These are phyloP conservation scores for Trissonchulus latispiculum DNA, from an alignment of 2,888 invertebrate species.

Conservation along the genomic window DNA sequence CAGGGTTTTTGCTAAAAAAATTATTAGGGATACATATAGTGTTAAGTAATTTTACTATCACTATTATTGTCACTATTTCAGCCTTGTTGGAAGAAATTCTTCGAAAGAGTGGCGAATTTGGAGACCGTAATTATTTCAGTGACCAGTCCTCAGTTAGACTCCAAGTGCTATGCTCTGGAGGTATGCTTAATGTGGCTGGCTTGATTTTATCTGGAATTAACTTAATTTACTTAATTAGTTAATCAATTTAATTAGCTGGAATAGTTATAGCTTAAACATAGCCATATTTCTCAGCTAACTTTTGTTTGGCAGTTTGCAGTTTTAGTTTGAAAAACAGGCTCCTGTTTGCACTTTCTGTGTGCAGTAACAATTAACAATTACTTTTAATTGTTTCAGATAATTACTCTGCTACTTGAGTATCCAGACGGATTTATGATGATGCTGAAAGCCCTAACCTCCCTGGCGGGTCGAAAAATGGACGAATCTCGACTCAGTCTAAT, in stretches of 20 bases:
- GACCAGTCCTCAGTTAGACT: conserved; percentile 39
- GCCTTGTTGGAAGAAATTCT: conserved; percentile 31
- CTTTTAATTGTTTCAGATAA: conserved; percentile 33
- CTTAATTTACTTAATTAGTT: too few species aligned
- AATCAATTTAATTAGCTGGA: too few species aligned
- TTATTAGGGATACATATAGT: too few species aligned
- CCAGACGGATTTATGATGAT: conserved; percentile 35
- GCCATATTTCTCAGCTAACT: too few species aligned
- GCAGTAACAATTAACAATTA: too few species aligned
- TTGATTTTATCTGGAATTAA: neutral
- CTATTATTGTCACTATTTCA: too few species aligned
- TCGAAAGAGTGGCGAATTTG: conserved; percentile 36
- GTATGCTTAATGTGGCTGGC: conserved; percentile 24
- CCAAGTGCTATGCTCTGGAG: conserved; percentile 40
- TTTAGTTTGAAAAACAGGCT: too few species aligned
- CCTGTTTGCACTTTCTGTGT: too few species aligned
- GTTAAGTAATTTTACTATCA: too few species aligned
- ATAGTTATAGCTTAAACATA: too few species aligned
- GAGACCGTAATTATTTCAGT: conserved; percentile 37
- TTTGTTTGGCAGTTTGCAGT: too few species aligned
- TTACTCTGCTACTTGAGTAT: conserved; percentile 34
- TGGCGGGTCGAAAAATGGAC: conserved; percentile 35
- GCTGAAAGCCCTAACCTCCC: conserved; percentile 33
- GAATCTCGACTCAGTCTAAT: conserved; percentile 34
- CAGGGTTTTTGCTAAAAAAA: too few species aligned